Percentiles rank a stretch among this genome's conserved stretches.
Conservation (phyloP, 1,140 invertebrate genomes). For the Oryzaephilus surinamensis region DNA sequence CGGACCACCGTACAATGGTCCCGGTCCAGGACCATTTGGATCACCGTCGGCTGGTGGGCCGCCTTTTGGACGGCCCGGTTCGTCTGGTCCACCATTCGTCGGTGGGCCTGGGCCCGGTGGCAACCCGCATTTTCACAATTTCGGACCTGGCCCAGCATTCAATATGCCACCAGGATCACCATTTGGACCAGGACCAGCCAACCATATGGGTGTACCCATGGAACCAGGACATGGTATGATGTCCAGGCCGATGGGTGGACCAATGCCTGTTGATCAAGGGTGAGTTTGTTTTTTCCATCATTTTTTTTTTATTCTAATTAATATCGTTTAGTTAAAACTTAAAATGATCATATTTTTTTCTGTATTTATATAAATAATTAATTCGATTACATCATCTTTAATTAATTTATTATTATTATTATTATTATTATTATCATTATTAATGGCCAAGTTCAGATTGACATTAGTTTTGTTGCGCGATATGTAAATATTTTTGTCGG, state of each 20-base stretch:
- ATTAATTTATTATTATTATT: background rate
- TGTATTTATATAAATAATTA: background rate
- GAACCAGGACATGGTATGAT: constrained; percentile 50
- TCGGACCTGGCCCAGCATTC: constrained; percentile 52
- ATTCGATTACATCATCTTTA: background rate
- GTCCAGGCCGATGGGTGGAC: constrained; percentile 48
- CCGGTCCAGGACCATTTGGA: constrained; percentile 48
- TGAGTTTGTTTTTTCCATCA: constrained; percentile 36
- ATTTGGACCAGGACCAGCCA: constrained; percentile 50
- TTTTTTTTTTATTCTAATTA: background rate
- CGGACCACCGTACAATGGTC: constrained; percentile 52
- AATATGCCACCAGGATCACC: constrained; percentile 59
- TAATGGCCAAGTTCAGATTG: constrained; percentile 10
- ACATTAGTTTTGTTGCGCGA: constrained; percentile 18
- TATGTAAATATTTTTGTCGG: constrained; percentile 34
- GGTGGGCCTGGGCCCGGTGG: constrained; percentile 42
- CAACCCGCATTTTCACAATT: constrained; percentile 52
- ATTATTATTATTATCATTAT: constrained; percentile 11
- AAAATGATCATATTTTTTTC: background rate
- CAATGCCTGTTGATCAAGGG: constrained; percentile 63
- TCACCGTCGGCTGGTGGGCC: constrained; percentile 50
- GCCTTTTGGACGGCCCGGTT: constrained; percentile 54
- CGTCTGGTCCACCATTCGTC: constrained; percentile 58
- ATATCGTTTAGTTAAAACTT: too few relatives aligned
- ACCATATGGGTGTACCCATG: constrained; percentile 49